Base-by-base conservation (phyloP, 2,888 invertebrate species). In the Tipula confusa region DNA sequence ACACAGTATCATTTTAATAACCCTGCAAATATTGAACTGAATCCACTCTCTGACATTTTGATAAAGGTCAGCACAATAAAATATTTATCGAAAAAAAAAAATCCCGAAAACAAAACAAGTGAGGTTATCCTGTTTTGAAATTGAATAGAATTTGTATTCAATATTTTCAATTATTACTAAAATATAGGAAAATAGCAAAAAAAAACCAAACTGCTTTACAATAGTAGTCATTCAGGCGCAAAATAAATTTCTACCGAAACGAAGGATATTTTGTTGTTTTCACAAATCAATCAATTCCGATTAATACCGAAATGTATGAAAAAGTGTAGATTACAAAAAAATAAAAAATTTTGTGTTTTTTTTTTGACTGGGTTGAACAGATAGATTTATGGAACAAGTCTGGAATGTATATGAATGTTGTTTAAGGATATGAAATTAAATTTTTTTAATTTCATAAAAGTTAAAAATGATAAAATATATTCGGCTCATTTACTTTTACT, bases 381-480 rank as follows among this genome's bases (percentile, higher is more conserved):
- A 1, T 64, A 18, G 64, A 24, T 64, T 64, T 64, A 9, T 24
- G 24, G 18, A 64, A 64, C 9, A 9, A 64, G 24, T 64, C 64
- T 64, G 24, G 64, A 2, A 43, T 18, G 9, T 9, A 6, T 24
- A 43, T 5, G 7, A 43, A 43, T n/a, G 38, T 43, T 15, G 7
- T 43, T 43, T 24, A 64, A 64, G 64, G 64, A 64, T 64, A 64
- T 64, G 24, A 64, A 64, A 64, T 64, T 64, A 64, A 64, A n/a
- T n/a, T n/a, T 64, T 64, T 64, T 64, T 64, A 64, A 64, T 64
- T 24, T 64, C 24, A 24, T n/a, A n/a, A 64, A 64, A 24, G 24
- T n/a, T n/a, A 18, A 64, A 18, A 64, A 64, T 64, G 64, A 24
- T 24, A 64, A 64, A 64, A 64, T 64, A 24, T 64, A 64, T 64